A percentile compares a stretch with the other conserved stretches of the same genome.
Conservation (phyloP, 2,113 vertebrate species). For the Chaetodon auriga region DNA sequence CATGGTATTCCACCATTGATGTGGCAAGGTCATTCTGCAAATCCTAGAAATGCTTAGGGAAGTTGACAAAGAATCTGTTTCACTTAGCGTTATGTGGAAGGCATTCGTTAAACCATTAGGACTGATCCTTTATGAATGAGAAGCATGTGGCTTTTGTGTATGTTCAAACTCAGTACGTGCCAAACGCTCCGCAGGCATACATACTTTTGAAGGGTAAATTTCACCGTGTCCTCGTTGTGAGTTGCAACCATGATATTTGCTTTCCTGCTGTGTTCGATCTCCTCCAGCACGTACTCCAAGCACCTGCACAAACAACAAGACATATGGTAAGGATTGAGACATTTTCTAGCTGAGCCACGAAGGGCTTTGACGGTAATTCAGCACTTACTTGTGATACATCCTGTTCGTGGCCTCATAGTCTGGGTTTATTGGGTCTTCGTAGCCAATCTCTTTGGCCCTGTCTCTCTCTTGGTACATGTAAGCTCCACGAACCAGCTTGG, state of each 20-base stretch:
- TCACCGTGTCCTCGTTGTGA: slow-evolving; percentile 93
- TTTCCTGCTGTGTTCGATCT: slow-evolving; percentile 86
- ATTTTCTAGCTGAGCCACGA: background rate
- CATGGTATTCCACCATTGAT: background rate
- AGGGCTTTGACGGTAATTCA: background rate
- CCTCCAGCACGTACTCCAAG: slow-evolving; percentile 91
- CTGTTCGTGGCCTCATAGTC: slow-evolving; percentile 90
- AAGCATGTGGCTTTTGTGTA: background rate
- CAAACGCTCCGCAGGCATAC: slow-evolving; percentile 3
- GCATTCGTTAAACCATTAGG: background rate
- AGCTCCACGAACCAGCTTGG: slow-evolving; percentile 94
- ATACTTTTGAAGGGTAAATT: slow-evolving; percentile 89
- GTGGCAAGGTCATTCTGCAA: background rate
- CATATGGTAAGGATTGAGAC: slow-evolving; percentile 20
- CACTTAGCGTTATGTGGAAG: background rate
- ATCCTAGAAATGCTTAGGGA: background rate
- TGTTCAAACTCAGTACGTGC: slow-evolving; percentile 1
- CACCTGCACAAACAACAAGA: slow-evolving; percentile 83
- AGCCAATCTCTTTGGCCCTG: slow-evolving; percentile 88
- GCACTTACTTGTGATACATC: slow-evolving; percentile 89
- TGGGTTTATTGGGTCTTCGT: slow-evolving; percentile 93
- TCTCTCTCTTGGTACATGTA: slow-evolving; percentile 96
- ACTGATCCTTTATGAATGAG: slow-evolving; percentile 25
- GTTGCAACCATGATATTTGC: slow-evolving; percentile 94
- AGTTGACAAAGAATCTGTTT: slow-evolving; percentile 9